Percentiles rank a stretch among this genome's conserved stretches.
Evolutionary conservation across 2,113 vertebrate genomes (phyloP).

Genomic region (Nymphicus hollandicus): DNA sequence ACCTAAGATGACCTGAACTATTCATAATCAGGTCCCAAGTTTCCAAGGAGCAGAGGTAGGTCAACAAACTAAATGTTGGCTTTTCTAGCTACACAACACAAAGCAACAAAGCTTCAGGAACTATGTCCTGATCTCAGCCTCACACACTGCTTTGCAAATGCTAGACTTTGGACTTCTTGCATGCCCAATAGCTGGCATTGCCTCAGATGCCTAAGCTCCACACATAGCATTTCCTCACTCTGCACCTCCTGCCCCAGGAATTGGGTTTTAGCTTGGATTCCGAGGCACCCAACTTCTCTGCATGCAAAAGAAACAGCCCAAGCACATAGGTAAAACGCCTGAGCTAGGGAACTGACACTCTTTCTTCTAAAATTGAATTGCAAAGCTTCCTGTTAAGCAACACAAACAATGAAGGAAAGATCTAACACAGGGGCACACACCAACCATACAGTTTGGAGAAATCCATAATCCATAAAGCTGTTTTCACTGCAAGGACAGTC

Average conservation of each 20-base stretch:
- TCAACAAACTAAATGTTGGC: not conserved
- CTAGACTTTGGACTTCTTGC: not conserved
- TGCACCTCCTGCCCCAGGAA: not conserved
- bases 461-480: not conserved
- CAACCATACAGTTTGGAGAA: not conserved
- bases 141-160: not conserved
- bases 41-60: not conserved
- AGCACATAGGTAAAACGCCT: not conserved
- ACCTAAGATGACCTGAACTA: not conserved
- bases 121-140: not conserved
- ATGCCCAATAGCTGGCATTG: not conserved
- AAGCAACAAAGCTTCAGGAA: not conserved
- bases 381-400: not conserved
- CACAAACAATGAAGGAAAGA: not conserved
- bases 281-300: not conserved
- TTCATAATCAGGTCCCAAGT: not conserved
- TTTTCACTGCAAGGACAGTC: not conserved
- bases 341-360: not conserved
- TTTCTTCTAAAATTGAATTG: not conserved
- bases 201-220: not conserved
- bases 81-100: not conserved
- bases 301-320: not conserved
- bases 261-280: not conserved
- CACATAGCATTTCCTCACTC: rapidly evolving
- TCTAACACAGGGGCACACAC: not conserved